Conservation (phyloP, 2,113 vertebrate genomes). For the Lipotes vexillifer region DNA sequence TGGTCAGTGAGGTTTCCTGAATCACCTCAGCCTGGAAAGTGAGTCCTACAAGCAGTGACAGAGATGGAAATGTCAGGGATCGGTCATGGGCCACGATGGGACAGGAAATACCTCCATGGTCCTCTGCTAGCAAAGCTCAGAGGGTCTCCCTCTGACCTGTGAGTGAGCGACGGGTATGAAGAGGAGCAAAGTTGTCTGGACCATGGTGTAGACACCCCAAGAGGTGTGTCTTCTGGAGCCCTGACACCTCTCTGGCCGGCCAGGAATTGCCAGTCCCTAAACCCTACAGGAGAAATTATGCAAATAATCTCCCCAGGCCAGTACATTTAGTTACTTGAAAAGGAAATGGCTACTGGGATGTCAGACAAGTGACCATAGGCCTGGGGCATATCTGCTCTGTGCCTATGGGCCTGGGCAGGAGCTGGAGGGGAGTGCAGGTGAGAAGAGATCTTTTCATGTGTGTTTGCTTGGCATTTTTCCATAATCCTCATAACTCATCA, state of each 20-base stretch:
- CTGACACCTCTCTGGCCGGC: neutral
- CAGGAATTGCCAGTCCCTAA: too few species aligned
- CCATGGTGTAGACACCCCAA: neutral
- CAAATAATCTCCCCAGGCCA: neutral
- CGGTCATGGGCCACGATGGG: neutral
- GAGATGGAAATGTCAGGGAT: neutral
- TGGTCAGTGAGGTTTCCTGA: neutral
- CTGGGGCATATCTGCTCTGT: neutral
- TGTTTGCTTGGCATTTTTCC: neutral
- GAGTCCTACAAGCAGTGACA: neutral
- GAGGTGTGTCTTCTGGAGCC: neutral
- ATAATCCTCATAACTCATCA: neutral
- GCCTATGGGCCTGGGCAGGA: neutral
- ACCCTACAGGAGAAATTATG: neutral
- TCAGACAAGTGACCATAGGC: neutral
- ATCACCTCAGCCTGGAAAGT: neutral
- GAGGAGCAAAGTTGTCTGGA: neutral
- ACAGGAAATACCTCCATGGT: neutral
- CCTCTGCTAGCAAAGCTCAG: neutral
- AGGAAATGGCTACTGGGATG: neutral
- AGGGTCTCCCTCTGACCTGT: neutral
- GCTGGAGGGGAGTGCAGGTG: too few species aligned
- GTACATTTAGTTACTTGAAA: neutral
- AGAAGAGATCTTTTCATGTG: too few species aligned
- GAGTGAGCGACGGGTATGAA: neutral